Percentiles rank a stretch among this genome's conserved stretches.
These are phyloP conservation scores for Vulpes lagopus DNA, from an alignment of 2,113 vertebrate genomes.

Conservation along the genomic window DNA sequence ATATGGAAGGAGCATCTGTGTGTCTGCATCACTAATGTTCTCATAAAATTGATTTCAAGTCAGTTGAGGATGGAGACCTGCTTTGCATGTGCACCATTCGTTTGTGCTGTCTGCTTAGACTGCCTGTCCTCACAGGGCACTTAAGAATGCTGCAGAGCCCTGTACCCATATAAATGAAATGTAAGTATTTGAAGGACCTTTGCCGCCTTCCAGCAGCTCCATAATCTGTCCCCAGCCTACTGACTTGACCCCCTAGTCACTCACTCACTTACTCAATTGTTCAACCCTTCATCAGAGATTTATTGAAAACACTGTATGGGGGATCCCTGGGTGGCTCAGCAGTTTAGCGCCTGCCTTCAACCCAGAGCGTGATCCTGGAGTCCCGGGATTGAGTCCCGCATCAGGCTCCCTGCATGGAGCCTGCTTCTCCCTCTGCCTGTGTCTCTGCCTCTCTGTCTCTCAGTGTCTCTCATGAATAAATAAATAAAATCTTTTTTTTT, in stretches of 20 bases:
- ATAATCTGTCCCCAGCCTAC: background rate
- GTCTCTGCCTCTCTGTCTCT: too few species aligned
- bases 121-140: background rate
- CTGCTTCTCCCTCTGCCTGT: too few species aligned
- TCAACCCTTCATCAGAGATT: background rate
- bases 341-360: too few species aligned
- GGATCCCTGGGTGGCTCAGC: too few species aligned
- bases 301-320: background rate
- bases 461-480: too few species aligned
- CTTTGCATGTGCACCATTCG: background rate
- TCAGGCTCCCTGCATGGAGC: too few species aligned
- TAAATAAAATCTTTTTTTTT: too few species aligned
- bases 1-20: background rate
- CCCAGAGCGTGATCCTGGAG: too few species aligned
- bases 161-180: background rate
- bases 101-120: background rate
- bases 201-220: background rate
- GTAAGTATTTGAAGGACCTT: background rate
- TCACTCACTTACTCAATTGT: background rate
- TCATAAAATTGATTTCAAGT: background rate
- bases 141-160: background rate
- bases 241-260: background rate
- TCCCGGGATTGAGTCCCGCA: too few species aligned
- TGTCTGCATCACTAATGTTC: slow-evolving; percentile 1
- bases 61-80: background rate